phyloP scores from a whole-genome alignment of 2,888 invertebrate genomes.

The Mesorhabditis belari region DNA sequence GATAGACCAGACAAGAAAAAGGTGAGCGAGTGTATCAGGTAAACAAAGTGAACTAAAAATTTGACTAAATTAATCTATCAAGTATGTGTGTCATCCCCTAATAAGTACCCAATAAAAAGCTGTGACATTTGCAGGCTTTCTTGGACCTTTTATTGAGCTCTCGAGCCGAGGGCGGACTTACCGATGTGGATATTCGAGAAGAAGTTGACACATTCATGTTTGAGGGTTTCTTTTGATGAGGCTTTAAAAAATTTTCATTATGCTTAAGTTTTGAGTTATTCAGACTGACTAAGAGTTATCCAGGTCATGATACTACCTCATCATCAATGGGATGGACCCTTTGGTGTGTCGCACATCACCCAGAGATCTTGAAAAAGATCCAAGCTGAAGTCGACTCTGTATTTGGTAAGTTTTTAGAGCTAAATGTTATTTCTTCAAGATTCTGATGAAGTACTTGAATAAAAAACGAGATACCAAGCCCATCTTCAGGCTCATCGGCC shows the following conservation, averaged over 20 bases:
- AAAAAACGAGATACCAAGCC: background rate
- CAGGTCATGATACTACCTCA: conserved; percentile 25
- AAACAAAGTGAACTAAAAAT: background rate
- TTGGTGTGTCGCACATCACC: conserved; percentile 37
- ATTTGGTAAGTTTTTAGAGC: conserved; percentile 11
- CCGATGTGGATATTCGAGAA: conserved; percentile 54
- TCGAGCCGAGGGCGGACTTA: conserved; percentile 51
- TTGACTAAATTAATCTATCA: background rate
- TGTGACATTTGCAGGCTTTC: conserved; percentile 55
- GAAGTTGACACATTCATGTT: conserved; percentile 58
- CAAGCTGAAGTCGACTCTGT: conserved; percentile 23
- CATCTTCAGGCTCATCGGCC: conserved; percentile 9
- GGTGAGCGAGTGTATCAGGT: background rate
- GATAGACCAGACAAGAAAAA: background rate
- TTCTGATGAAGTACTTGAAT: background rate
- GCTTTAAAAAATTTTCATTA: too few species aligned
- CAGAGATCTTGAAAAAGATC: conserved; percentile 51
- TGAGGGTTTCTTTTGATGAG: conserved; percentile 50
- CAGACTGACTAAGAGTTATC: background rate
- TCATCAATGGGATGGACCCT: conserved; percentile 16
- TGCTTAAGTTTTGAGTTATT: too few species aligned
- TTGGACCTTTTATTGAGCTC: conserved; percentile 56
- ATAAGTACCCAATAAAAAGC: too few species aligned
- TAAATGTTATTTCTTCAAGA: conserved; percentile 1
- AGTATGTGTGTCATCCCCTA: too few species aligned